phyloP scores from a whole-genome alignment of 2,113 vertebrate species.

The Chauna torquata region DNA sequence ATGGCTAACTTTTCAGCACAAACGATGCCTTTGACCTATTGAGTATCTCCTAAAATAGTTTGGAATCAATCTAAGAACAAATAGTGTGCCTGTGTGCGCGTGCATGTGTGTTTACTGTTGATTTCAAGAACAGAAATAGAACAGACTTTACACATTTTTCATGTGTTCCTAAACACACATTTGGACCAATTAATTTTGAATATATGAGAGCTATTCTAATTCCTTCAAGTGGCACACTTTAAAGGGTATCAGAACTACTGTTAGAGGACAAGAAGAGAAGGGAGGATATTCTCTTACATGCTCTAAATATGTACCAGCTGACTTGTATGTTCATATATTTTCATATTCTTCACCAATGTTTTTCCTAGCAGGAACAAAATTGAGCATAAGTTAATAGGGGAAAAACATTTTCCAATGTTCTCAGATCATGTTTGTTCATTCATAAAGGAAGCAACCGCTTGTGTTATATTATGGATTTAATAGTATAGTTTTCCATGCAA shows the following conservation, averaged over 20 bases:
- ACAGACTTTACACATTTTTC: conserved; percentile 51
- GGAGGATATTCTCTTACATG: background rate
- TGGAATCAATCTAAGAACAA: background rate
- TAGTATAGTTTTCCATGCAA: background rate
- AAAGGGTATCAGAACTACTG: background rate
- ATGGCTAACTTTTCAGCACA: background rate
- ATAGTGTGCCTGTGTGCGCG: background rate
- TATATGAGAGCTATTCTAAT: background rate
- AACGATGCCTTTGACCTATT: background rate
- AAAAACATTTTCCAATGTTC: background rate
- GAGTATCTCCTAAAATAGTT: background rate
- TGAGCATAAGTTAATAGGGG: background rate
- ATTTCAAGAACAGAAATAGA: background rate
- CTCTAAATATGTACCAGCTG: background rate
- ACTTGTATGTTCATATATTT: background rate
- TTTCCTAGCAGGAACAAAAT: background rate
- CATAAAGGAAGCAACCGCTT: conserved; percentile 4
- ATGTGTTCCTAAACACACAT: conserved; percentile 43
- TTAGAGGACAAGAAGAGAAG: background rate
- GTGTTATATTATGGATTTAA: background rate
- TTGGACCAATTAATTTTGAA: conserved; percentile 24
- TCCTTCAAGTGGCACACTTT: conserved; percentile 20
- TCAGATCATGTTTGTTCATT: background rate
- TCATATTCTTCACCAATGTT: background rate
- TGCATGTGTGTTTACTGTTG: background rate